These are phyloP conservation scores for Ophion costatus DNA, from an alignment of 2,888 invertebrate species.

Conservation along the genomic window DNA sequence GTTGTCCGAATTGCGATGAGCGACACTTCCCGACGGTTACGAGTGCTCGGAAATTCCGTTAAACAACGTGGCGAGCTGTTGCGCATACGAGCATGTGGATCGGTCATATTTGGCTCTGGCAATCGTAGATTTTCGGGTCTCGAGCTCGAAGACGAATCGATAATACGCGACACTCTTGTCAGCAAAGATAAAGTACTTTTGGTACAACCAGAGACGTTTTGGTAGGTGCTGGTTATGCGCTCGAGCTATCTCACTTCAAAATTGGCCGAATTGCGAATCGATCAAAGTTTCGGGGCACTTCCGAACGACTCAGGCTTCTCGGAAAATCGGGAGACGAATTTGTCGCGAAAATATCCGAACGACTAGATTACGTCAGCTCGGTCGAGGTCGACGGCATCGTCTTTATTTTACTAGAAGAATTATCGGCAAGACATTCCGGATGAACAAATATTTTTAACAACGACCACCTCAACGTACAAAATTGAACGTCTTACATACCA, in stretches of 20 bases:
- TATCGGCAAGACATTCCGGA: not conserved
- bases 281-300: not conserved
- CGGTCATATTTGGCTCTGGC: conserved; percentile 44
- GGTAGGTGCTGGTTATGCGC: not conserved
- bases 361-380: not conserved
- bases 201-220: not conserved
- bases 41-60: conserved; percentile 4
- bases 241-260: not conserved
- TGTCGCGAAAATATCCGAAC: not conserved
- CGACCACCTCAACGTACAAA: not conserved
- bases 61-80: not conserved
- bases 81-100: conserved; percentile 11
- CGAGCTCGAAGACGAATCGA: conserved; percentile 23
- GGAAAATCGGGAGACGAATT: not conserved
- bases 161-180: not conserved
- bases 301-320: not conserved
- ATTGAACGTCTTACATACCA: too few relatives aligned
- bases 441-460: too few relatives aligned
- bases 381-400: not conserved
- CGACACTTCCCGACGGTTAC: conserved; percentile 27
- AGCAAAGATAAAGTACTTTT: not conserved
- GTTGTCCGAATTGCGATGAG: conserved; percentile 24
- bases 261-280: not conserved
- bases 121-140: not conserved
- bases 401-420: not conserved